Percentiles rank a stretch among this genome's conserved stretches.
Evolutionary conservation across 1,140 invertebrate species (phyloP).

Genomic region (Calliopsis andreniformis): DNA sequence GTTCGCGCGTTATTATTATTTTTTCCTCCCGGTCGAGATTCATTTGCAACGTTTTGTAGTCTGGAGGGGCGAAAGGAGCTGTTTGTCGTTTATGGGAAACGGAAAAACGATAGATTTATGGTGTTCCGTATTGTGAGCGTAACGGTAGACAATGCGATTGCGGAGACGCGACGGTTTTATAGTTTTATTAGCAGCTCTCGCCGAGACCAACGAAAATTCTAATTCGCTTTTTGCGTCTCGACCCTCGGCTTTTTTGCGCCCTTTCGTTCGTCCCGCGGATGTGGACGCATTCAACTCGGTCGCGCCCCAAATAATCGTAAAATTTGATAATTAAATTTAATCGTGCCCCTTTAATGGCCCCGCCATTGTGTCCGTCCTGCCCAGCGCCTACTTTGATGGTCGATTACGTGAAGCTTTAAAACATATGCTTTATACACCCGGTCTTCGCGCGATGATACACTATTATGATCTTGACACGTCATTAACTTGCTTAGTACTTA

Average conservation of each 20-base stretch:
- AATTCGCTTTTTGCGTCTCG: constrained; percentile 54
- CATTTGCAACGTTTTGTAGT: constrained; percentile 7
- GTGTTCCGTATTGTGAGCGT: background rate
- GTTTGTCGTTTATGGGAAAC: constrained; percentile 47
- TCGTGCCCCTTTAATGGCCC: constrained; percentile 75
- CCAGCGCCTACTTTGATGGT: constrained; percentile 76
- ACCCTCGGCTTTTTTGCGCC: constrained; percentile 33
- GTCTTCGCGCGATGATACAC: constrained; percentile 74
- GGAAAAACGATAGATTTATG: constrained; percentile 20
- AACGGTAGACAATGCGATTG: constrained; percentile 21
- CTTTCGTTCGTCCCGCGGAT: background rate
- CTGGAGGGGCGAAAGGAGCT: background rate
- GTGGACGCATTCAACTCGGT: constrained; percentile 13
- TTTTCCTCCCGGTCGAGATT: background rate
- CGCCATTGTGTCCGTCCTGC: constrained; percentile 69
- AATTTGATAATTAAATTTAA: constrained; percentile 81
- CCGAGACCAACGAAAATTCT: constrained; percentile 51
- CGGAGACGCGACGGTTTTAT: constrained; percentile 54
- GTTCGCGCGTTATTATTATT: background rate
- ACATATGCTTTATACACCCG: constrained; percentile 76
- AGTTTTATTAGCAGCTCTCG: constrained; percentile 58
- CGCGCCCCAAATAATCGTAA: constrained; percentile 77
- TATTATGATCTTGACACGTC: constrained; percentile 79
- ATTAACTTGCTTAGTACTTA: constrained; percentile 74
- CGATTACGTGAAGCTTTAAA: constrained; percentile 78